These are phyloP conservation scores for Siderastrea siderea DNA, from an alignment of 92 coral and sea anemone genomes.

Conservation along the genomic window DNA sequence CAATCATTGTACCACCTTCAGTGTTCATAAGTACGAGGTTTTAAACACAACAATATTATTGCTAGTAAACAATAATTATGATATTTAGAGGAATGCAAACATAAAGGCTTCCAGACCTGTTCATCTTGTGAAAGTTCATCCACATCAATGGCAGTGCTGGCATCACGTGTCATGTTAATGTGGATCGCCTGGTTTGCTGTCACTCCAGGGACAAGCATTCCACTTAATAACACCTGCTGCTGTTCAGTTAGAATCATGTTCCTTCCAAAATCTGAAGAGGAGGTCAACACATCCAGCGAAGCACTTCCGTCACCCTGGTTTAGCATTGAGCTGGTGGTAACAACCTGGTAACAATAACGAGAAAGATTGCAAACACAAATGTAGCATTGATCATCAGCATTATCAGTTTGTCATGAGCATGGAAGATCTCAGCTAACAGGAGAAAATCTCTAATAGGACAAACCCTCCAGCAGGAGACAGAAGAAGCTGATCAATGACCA, in stretches of 20 bases:
- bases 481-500: no score
- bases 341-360: constrained; percentile 71
- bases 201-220: constrained; percentile 81
- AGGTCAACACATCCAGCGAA: constrained; percentile 74
- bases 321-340: constrained; percentile 77
- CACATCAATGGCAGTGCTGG: constrained; percentile 25
- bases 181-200: constrained; percentile 73
- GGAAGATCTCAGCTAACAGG: no score
- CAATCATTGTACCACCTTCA: no score
- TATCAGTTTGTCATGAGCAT: no score
- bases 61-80: no score
- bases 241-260: constrained; percentile 80
- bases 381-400: no score
- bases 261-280: constrained; percentile 76
- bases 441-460: not conserved
- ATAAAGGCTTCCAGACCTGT: constrained; percentile 17
- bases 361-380: no score
- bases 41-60: no score
- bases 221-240: constrained; percentile 80
- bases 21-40: no score
- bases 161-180: constrained; percentile 66
- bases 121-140: constrained; percentile 22
- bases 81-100: not conserved
- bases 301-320: constrained; percentile 55
- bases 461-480: not conserved